phyloP scores from a whole-genome alignment of 2,888 invertebrate genomes.

The Kuschelorhynchus macadamiae region DNA sequence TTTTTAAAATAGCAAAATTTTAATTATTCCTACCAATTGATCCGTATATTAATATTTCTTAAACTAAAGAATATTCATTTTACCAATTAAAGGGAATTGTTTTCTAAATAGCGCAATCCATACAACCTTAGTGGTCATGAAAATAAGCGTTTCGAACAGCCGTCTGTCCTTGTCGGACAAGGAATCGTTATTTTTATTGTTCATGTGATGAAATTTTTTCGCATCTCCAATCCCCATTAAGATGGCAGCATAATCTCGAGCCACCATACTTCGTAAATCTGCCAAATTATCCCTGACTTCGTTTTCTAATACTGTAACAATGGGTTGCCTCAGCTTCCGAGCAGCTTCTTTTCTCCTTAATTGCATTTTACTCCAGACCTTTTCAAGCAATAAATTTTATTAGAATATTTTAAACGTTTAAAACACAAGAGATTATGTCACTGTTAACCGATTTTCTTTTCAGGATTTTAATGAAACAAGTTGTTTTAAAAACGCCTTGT shows the following conservation, averaged over 20 bases:
- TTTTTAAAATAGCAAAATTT: no score
- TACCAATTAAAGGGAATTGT: slow-evolving; percentile 75
- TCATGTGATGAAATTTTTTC: slow-evolving; percentile 75
- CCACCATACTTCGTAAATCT: slow-evolving; percentile 73
- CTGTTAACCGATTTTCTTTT: no score
- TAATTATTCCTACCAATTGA: no score
- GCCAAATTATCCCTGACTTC: slow-evolving; percentile 72
- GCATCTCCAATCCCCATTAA: slow-evolving; percentile 73
- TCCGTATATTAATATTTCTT: no score
- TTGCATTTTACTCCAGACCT: slow-evolving; percentile 74
- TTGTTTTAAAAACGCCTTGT: background rate
- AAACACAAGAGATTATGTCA: background rate
- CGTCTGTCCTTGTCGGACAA: slow-evolving; percentile 76
- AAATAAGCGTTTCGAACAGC: slow-evolving; percentile 73
- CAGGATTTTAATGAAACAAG: no score
- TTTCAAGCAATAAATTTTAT: slow-evolving; percentile 18
- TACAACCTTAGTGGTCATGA: slow-evolving; percentile 74
- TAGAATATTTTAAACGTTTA: slow-evolving; percentile 6
- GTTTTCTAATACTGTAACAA: slow-evolving; percentile 69
- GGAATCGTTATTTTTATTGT: slow-evolving; percentile 72
- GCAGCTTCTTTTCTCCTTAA: slow-evolving; percentile 70
- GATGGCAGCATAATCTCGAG: slow-evolving; percentile 75
- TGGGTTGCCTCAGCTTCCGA: slow-evolving; percentile 72
- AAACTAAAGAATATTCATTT: slow-evolving; percentile 8
- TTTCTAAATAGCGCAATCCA: slow-evolving; percentile 77